Evolutionary conservation across 2,888 invertebrate species (phyloP).

Genomic region (Trachelus tabidus): DNA sequence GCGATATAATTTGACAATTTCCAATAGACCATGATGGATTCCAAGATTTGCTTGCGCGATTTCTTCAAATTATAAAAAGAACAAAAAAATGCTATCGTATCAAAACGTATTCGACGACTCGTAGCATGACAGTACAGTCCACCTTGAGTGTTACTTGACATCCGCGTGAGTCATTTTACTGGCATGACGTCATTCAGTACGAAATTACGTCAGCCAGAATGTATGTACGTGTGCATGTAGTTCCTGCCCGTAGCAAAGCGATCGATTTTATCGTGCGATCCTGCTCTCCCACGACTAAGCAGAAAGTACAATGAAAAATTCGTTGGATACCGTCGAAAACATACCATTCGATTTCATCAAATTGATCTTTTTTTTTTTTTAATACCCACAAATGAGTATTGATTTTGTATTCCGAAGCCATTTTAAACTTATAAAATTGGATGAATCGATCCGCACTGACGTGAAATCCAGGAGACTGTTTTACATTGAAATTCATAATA

Average conservation of each 20-base stretch:
- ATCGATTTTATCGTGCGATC: conserved; percentile 7
- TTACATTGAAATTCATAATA: not conserved
- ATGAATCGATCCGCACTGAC: not conserved
- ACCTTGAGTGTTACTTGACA: not conserved
- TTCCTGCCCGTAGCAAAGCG: not conserved
- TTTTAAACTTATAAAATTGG: too few relatives aligned
- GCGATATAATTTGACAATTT: not conserved
- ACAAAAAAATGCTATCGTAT: not conserved
- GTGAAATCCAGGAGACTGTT: not conserved
- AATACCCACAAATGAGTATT: not conserved
- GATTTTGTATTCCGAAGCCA: not conserved
- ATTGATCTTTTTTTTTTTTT: not conserved
- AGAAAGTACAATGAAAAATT: not conserved
- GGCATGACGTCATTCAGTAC: conserved; percentile 16
- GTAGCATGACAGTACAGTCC: not conserved
- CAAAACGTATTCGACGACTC: not conserved
- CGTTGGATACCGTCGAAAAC: not conserved
- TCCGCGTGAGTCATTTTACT: conserved; percentile 18
- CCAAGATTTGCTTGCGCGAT: not conserved
- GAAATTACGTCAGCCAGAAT: not conserved
- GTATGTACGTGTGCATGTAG: not conserved
- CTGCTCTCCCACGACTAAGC: not conserved
- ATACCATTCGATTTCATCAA: not conserved
- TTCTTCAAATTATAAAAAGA: not conserved
- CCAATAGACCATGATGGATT: not conserved